Evolutionary conservation across 2,888 invertebrate genomes (phyloP).

Genomic region (Heliconius cydno): DNA sequence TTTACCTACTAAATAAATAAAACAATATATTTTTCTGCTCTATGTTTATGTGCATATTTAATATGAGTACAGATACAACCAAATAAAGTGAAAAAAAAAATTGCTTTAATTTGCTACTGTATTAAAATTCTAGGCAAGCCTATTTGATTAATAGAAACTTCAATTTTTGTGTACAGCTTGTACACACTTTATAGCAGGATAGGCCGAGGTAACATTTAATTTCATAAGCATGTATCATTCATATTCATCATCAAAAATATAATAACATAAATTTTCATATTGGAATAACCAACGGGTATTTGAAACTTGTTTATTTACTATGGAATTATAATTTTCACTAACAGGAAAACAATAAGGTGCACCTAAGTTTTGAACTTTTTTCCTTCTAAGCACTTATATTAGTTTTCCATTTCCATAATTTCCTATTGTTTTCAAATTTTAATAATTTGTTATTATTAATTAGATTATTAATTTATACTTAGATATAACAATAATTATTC

Average conservation of each 20-base stretch:
- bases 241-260: not conserved
- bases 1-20: not conserved
- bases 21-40: not conserved
- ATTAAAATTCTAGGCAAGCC: not conserved
- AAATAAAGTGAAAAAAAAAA: not conserved
- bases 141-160: too few species aligned
- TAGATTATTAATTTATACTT: not conserved
- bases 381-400: not conserved
- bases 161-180: too few species aligned
- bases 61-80: not conserved
- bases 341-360: constrained; percentile 12
- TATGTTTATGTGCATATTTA: not conserved
- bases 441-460: not conserved
- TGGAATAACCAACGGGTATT: constrained; percentile 26
- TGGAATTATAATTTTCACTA: constrained; percentile 1
- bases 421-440: not conserved
- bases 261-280: not conserved
- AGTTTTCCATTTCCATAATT: not conserved
- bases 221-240: not conserved
- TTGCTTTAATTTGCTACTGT: not conserved
- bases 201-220: too few species aligned
- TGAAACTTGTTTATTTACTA: not conserved
- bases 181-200: too few species aligned
- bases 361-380: not conserved
- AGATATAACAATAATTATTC: too few species aligned